Evolutionary conservation across 2,113 vertebrate species (phyloP).

Genomic region (Gavialis gangeticus): DNA sequence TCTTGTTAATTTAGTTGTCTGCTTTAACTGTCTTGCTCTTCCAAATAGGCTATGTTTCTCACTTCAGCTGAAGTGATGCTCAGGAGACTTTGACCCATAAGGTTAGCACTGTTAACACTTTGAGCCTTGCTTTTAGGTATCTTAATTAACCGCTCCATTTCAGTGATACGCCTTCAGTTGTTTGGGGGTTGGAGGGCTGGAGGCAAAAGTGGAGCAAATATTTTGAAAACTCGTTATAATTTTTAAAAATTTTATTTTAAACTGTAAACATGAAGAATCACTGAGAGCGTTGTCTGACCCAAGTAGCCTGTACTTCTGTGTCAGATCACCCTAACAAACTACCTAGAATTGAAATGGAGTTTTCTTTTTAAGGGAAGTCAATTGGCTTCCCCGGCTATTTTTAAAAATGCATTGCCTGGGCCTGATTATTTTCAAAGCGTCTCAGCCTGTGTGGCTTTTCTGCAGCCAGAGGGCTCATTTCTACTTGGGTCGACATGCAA

Average conservation of each 20-base stretch:
- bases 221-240: not conserved
- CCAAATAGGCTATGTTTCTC: not conserved
- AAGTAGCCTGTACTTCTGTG: not conserved
- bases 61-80: slow-evolving; percentile 17
- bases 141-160: not conserved
- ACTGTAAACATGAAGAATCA: not conserved
- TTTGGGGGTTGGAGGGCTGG: not conserved
- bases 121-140: not conserved
- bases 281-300: not conserved
- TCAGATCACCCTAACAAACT: not conserved
- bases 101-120: not conserved
- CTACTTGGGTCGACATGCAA: not conserved
- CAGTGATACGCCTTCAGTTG: not conserved
- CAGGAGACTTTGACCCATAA: not conserved
- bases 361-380: not conserved
- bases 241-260: not conserved
- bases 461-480: not conserved
- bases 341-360: not conserved
- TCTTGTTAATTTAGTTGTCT: not conserved
- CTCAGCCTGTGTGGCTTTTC: not conserved
- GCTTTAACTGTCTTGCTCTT: not conserved
- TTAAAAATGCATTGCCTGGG: not conserved
- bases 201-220: not conserved
- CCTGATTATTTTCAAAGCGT: not conserved
- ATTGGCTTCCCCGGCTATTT: not conserved